A percentile compares a stretch with the other conserved stretches of the same genome.
phyloP scores from a whole-genome alignment of 2,113 vertebrate species.

The Amphiprion percula region DNA sequence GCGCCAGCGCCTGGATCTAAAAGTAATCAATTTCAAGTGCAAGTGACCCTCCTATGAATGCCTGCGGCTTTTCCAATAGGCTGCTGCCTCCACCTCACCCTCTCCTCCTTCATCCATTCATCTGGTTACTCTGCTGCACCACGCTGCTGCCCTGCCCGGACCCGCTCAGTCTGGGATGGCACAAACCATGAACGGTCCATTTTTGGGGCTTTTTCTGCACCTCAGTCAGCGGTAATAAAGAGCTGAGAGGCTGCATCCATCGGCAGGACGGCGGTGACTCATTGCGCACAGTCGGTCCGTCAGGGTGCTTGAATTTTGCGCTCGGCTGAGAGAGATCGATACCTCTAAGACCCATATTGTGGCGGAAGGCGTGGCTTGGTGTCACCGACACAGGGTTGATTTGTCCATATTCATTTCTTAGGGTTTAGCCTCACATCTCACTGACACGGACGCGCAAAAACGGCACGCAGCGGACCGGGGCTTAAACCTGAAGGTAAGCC shows the following conservation, averaged over 20 bases:
- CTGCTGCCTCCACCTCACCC: constrained; percentile 27
- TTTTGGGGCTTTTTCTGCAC: constrained; percentile 35
- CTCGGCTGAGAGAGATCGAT: constrained; percentile 56
- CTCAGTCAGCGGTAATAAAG: constrained; percentile 1
- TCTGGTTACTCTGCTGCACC: constrained; percentile 54
- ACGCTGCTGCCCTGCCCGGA: constrained; percentile 37
- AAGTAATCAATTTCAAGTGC: constrained; percentile 48
- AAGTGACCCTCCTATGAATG: constrained; percentile 49
- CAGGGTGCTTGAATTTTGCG: constrained; percentile 46
- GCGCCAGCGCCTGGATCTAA: not conserved
- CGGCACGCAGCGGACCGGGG: constrained; percentile 52
- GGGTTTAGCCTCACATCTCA: constrained; percentile 36
- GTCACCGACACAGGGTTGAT: constrained; percentile 70
- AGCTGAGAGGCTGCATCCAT: constrained; percentile 8
- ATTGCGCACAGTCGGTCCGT: constrained; percentile 62
- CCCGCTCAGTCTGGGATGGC: constrained; percentile 40
- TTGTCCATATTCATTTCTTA: constrained; percentile 72
- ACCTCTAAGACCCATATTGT: constrained; percentile 59
- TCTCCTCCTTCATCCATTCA: constrained; percentile 55
- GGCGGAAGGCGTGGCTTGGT: constrained; percentile 82
- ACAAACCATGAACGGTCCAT: constrained; percentile 36
- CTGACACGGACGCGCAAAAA: constrained; percentile 65
- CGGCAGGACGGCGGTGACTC: constrained; percentile 61
- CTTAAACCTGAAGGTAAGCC: constrained; percentile 67
- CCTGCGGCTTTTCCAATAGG: constrained; percentile 40